Evolutionary conservation across 2,797 vertebrate species (phyloP).

Genomic region (Spatula versicolor): DNA sequence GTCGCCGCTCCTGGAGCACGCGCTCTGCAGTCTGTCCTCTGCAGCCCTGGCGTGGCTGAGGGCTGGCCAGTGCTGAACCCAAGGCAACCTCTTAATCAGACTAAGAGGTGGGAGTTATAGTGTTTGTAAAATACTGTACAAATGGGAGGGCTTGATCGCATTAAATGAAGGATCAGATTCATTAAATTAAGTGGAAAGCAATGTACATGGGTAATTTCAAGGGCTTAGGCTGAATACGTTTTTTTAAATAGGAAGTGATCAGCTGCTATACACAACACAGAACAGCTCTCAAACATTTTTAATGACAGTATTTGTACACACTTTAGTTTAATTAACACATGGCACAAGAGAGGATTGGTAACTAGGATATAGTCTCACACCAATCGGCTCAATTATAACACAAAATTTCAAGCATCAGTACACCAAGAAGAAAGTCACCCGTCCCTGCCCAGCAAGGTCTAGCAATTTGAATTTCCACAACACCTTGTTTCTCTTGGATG

Average conservation of each 20-base stretch:
- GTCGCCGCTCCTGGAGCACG: neutral
- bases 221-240: constrained; percentile 37
- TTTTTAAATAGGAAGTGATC: constrained; percentile 70
- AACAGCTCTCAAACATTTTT: constrained; percentile 64
- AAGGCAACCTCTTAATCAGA: constrained; percentile 46
- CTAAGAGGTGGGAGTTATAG: constrained; percentile 22
- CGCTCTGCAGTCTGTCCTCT: neutral
- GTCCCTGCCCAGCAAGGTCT: neutral
- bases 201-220: constrained; percentile 66
- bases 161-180: constrained; percentile 68
- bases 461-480: neutral
- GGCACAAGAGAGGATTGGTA: constrained; percentile 51
- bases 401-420: constrained; percentile 27
- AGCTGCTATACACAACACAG: constrained; percentile 44
- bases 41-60: fast-evolving
- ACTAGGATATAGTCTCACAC: constrained; percentile 58
- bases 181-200: constrained; percentile 72
- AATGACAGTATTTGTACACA: constrained; percentile 67
- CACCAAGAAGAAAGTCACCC: neutral
- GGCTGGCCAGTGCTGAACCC: neutral
- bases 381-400: constrained; percentile 43
- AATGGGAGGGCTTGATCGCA: constrained; percentile 50
- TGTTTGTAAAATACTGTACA: constrained; percentile 55
- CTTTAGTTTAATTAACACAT: constrained; percentile 69
- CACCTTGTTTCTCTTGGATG: constrained; percentile 13